Percentiles rank a stretch among this genome's conserved stretches.
These are phyloP conservation scores for Macrotus californicus DNA, from an alignment of 2,113 vertebrate species.

Conservation along the genomic window DNA sequence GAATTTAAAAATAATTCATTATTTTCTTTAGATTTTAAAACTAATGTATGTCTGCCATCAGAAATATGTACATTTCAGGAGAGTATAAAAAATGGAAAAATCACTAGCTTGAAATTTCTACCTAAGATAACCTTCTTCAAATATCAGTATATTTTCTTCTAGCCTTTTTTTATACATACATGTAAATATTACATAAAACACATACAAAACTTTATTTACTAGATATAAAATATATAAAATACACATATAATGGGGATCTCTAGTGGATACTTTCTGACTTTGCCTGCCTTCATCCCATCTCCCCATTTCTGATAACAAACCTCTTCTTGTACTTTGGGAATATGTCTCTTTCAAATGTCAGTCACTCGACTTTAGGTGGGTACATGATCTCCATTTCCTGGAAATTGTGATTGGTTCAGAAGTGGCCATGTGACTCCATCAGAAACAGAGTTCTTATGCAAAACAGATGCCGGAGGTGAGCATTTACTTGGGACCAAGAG, in stretches of 20 bases:
- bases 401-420: neutral
- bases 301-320: neutral
- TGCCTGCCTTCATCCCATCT: neutral
- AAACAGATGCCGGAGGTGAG: neutral
- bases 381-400: neutral
- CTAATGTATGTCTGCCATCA: neutral
- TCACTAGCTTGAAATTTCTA: neutral
- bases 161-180: neutral
- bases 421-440: neutral
- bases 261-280: neutral
- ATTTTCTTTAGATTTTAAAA: neutral
- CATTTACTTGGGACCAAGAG: neutral
- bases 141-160: neutral
- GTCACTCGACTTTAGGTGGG: neutral
- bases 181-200: neutral
- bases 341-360: neutral
- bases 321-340: neutral
- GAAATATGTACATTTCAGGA: neutral
- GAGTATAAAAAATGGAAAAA: neutral
- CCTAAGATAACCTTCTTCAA: neutral
- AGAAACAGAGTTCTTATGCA: neutral
- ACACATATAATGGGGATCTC: neutral
- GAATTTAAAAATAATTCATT: neutral
- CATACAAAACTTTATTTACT: neutral
- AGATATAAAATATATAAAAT: neutral